Percentiles rank a stretch among this genome's conserved stretches.
phyloP scores from a whole-genome alignment of 2,888 invertebrate species.

The Lamellibrachia satsuma region DNA sequence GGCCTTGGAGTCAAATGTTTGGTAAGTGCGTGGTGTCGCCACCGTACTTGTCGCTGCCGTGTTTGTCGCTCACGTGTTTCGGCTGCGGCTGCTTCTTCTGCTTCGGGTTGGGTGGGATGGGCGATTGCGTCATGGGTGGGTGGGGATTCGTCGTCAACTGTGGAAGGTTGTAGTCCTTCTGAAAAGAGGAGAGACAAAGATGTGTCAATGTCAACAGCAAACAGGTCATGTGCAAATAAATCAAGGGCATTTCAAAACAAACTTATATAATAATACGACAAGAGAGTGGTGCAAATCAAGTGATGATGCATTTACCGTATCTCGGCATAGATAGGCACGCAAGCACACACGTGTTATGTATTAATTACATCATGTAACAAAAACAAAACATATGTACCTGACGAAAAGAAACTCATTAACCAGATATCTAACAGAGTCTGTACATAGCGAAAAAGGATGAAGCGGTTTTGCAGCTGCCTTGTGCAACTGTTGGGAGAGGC shows the following conservation, averaged over 20 bases:
- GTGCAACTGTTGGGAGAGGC: no score
- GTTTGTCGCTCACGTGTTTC: slow-evolving; percentile 4
- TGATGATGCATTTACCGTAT: background rate
- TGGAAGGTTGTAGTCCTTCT: slow-evolving; percentile 27
- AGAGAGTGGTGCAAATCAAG: background rate
- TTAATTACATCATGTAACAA: no score
- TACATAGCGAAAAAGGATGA: no score
- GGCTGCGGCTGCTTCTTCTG: slow-evolving; percentile 24
- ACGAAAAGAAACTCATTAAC: no score
- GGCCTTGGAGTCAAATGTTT: slow-evolving; percentile 41
- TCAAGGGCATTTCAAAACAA: no score
- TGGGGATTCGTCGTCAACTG: slow-evolving; percentile 26
- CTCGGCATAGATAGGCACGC: background rate
- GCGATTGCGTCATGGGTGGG: slow-evolving; percentile 21
- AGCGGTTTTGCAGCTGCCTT: no score
- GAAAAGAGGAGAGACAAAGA: background rate
- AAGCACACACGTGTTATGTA: no score
- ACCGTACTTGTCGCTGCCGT: background rate
- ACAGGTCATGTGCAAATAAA: no score
- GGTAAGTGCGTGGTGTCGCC: slow-evolving; percentile 33
- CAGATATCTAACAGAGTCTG: no score
- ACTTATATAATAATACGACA: background rate
- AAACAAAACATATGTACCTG: no score
- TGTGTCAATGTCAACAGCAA: no score
- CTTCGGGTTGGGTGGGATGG: slow-evolving; percentile 19